Conservation (phyloP, 2,797 vertebrate genomes). For the Micrastur ruficollis region DNA sequence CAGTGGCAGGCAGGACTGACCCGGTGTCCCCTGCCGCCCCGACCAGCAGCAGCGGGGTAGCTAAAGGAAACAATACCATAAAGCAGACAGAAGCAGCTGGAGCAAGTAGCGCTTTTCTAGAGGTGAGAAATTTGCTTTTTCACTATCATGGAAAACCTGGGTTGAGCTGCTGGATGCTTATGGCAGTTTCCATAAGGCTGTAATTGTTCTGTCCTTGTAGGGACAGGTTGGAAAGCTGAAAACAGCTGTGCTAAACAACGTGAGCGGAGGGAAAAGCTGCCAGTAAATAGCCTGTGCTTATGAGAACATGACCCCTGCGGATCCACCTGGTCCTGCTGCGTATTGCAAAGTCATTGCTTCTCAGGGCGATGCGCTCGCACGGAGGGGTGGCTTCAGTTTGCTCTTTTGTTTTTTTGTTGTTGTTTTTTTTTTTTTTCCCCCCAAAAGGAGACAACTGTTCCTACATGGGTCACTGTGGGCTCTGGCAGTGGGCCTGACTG, state of each 20-base stretch:
- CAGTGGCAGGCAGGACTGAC: neutral
- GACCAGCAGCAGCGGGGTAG: neutral
- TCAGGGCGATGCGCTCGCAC: fast-evolving
- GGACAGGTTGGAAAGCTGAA: neutral
- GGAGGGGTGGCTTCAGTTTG: too few species aligned
- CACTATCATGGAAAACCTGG: neutral
- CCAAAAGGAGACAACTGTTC: neutral
- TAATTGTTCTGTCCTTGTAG: neutral
- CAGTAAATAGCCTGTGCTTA: neutral
- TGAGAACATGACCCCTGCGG: neutral
- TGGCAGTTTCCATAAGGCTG: neutral
- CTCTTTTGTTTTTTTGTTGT: too few species aligned
- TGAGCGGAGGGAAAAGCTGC: neutral
- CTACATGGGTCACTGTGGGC: neutral
- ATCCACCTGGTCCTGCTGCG: neutral
- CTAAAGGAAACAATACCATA: neutral
- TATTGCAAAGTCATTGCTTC: neutral
- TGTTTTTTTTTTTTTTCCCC: neutral
- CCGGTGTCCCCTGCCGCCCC: fast-evolving
- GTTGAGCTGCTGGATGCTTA: neutral
- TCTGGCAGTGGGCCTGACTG: neutral
- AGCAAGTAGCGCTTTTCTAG: neutral
- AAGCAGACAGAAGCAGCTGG: neutral
- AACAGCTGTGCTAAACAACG: neutral
- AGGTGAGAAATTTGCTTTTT: neutral